Percentiles rank a stretch among this genome's conserved stretches.
Evolutionary conservation across 1,140 invertebrate genomes (phyloP).

Genomic region (Papilio aristodemus): DNA sequence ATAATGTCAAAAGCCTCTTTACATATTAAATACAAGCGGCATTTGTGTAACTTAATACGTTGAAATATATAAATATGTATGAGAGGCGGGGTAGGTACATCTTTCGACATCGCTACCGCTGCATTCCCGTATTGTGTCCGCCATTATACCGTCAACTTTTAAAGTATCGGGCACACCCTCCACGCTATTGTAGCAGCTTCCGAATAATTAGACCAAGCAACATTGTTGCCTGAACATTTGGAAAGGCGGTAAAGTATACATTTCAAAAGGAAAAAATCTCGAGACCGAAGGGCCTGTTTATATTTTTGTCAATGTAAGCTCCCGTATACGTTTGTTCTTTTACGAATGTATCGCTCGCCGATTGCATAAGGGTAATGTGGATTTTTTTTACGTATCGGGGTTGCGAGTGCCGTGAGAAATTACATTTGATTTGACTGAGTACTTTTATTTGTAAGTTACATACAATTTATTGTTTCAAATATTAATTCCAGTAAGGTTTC

Average conservation of each 20-base stretch:
- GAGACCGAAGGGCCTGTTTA: constrained; percentile 66
- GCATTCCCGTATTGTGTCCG: constrained; percentile 61
- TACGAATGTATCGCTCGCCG: constrained; percentile 45
- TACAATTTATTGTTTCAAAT: constrained; percentile 22
- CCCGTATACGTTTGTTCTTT: constrained; percentile 53
- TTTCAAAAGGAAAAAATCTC: constrained; percentile 70
- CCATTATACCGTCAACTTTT: constrained; percentile 62
- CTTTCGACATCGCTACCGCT: constrained; percentile 62
- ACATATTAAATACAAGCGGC: constrained; percentile 38
- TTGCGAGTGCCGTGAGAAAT: constrained; percentile 72
- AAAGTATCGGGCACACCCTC: constrained; percentile 65
- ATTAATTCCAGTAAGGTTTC: neutral
- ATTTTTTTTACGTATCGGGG: constrained; percentile 47
- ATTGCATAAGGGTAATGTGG: constrained; percentile 45
- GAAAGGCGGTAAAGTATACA: constrained; percentile 68
- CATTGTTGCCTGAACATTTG: constrained; percentile 55
- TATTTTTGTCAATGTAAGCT: constrained; percentile 65
- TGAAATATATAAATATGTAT: constrained; percentile 70
- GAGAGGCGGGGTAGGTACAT: constrained; percentile 57
- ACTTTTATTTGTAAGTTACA: neutral
- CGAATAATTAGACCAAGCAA: constrained; percentile 73
- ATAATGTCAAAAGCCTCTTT: neutral
- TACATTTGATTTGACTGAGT: constrained; percentile 21
- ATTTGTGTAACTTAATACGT: constrained; percentile 44
- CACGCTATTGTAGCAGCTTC: constrained; percentile 68